A percentile compares a stretch with the other conserved stretches of the same genome.
phyloP scores from a whole-genome alignment of 2,797 vertebrate genomes.

The Eleutherodactylus coqui region DNA sequence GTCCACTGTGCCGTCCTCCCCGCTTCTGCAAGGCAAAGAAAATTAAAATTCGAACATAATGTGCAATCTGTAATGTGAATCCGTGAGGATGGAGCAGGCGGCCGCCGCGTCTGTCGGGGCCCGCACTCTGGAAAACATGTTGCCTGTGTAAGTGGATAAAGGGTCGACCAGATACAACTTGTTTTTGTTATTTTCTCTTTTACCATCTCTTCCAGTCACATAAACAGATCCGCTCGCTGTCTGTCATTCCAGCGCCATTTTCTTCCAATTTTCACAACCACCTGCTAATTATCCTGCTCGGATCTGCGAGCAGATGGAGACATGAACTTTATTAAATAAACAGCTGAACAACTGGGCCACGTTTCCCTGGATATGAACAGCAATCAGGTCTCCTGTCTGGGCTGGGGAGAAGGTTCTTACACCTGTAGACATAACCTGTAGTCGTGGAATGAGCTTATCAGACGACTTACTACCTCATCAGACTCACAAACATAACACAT shows the following conservation, averaged over 20 bases:
- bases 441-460: too few species aligned
- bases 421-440: neutral
- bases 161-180: conserved; percentile 21
- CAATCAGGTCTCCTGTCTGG: neutral
- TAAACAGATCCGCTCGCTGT: conserved; percentile 35
- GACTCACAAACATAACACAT: neutral
- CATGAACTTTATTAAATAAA: conserved; percentile 42
- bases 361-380: conserved; percentile 34
- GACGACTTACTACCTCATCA: too few species aligned
- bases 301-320: conserved; percentile 49
- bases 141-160: conserved; percentile 1
- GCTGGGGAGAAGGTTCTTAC: neutral
- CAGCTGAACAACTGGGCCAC: conserved; percentile 23
- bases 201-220: neutral
- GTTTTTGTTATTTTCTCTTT: neutral
- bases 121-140: neutral
- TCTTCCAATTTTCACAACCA: conserved; percentile 46
- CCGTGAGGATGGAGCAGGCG: neutral
- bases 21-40: neutral
- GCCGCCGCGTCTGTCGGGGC: neutral
- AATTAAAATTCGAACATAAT: conserved; percentile 5
- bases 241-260: conserved; percentile 50
- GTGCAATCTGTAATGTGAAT: neutral
- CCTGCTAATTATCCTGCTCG: conserved; percentile 50
- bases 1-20: neutral